Percentiles rank a stretch among this genome's conserved stretches.
Evolutionary conservation across 2,113 vertebrate species (phyloP).

Genomic region (Myiopsitta monachus): DNA sequence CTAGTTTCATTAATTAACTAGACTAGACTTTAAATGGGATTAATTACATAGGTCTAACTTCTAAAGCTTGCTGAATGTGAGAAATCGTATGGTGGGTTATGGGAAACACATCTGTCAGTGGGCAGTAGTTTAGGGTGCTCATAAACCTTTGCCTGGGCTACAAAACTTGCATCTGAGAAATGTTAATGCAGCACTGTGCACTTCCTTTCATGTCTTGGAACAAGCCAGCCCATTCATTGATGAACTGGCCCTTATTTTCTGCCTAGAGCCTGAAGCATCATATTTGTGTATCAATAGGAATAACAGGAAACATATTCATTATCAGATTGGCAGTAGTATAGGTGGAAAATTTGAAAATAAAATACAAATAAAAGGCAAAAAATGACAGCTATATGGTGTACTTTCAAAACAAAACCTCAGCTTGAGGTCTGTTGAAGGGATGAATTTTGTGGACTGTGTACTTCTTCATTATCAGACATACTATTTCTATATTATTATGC

Average conservation of each 20-base stretch:
- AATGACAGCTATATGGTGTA: neutral
- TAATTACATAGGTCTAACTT: neutral
- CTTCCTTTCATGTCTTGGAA: neutral
- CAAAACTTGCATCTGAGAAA: neutral
- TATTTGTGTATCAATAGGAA: neutral
- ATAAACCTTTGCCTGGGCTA: neutral
- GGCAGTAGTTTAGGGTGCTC: neutral
- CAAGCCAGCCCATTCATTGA: neutral
- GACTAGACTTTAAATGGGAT: neutral
- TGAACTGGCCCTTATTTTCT: neutral
- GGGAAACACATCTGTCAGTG: neutral
- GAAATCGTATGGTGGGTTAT: neutral
- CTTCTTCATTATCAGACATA: neutral
- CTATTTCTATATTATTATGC: neutral
- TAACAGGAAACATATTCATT: neutral
- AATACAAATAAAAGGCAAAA: neutral
- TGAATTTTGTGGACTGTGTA: neutral
- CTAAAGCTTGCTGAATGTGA: neutral
- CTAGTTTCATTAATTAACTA: neutral
- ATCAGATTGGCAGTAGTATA: neutral
- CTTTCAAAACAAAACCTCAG: neutral
- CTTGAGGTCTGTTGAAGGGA: neutral
- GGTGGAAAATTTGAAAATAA: neutral
- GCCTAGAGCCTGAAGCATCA: accelerated
- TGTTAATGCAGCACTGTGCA: neutral